Evolutionary conservation across 2,888 invertebrate species (phyloP).

Genomic region (Drosophila nr. perissopoda): DNA sequence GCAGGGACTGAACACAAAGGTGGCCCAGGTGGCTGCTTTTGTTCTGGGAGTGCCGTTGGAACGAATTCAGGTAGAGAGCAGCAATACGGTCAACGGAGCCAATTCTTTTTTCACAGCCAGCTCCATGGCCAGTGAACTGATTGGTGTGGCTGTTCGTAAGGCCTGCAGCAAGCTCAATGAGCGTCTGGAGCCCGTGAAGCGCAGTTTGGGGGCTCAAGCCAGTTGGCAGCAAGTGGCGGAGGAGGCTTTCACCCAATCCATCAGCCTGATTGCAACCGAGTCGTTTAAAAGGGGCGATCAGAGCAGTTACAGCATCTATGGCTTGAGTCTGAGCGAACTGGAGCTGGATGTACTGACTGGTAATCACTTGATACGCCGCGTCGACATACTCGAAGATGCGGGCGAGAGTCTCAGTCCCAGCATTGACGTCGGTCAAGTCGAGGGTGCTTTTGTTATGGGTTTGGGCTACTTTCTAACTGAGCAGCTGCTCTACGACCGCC

Average conservation of each 20-base stretch:
- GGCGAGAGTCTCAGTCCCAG: conserved; percentile 90
- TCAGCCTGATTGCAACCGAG: conserved; percentile 88
- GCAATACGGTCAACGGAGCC: conserved; percentile 85
- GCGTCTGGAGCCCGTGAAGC: conserved; percentile 87
- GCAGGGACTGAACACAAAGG: conserved; percentile 89
- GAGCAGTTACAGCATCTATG: conserved; percentile 88
- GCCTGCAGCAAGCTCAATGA: conserved; percentile 88
- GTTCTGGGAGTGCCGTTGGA: conserved; percentile 87
- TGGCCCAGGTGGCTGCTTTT: conserved; percentile 90
- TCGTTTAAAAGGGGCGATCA: conserved; percentile 86
- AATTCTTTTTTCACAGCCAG: conserved; percentile 87
- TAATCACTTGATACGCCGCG: conserved; percentile 88
- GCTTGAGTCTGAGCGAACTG: conserved; percentile 88
- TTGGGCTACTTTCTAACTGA: conserved; percentile 92
- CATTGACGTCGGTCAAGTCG: conserved; percentile 91
- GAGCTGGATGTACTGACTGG: conserved; percentile 93
- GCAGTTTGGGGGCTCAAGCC: conserved; percentile 76
- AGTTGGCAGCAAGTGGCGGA: conserved; percentile 86
- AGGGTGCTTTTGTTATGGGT: conserved; percentile 92
- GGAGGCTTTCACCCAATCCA: conserved; percentile 55
- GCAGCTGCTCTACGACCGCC: conserved; percentile 88
- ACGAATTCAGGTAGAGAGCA: conserved; percentile 46
- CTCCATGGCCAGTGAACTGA: conserved; percentile 88
- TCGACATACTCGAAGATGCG: conserved; percentile 90
- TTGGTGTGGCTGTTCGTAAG: conserved; percentile 87